Evolutionary conservation across 2,888 invertebrate genomes (phyloP).

Genomic region (Drosophila mimetica): DNA sequence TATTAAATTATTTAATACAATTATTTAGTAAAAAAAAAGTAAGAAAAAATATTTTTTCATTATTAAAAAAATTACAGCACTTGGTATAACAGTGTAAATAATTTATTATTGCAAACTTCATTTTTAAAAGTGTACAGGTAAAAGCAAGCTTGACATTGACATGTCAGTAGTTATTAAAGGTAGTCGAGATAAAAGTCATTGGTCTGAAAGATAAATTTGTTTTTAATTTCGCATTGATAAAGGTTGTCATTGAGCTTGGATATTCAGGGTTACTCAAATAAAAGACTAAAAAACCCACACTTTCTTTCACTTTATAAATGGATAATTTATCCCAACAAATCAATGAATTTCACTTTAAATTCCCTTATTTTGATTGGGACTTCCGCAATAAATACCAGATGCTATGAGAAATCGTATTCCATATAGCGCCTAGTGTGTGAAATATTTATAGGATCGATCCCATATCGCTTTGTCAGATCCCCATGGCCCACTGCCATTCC

Average conservation of each 20-base stretch:
- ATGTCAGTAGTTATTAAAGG: neutral
- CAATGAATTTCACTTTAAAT: neutral
- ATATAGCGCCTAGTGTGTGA: conserved; percentile 1
- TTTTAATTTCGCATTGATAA: conserved; percentile 1
- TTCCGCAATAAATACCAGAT: neutral
- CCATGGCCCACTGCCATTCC: neutral
- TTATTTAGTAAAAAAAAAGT: no score
- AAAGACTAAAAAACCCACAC: neutral
- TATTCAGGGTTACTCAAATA: neutral
- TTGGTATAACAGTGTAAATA: no score
- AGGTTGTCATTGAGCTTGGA: neutral
- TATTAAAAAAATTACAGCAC: neutral
- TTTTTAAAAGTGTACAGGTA: neutral
- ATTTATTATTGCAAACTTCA: neutral
- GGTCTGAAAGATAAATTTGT: neutral
- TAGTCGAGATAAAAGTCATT: neutral
- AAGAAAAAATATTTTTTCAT: neutral
- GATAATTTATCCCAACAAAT: neutral
- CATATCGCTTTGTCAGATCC: conserved; percentile 9
- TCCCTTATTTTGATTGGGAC: neutral
- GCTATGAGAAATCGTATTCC: neutral
- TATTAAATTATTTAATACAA: no score
- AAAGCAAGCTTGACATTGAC: neutral
- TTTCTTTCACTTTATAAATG: neutral
- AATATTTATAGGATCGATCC: conserved; percentile 1